Conservation (phyloP, 2,797 vertebrate species). For the Microctenopoma lineatum region DNA sequence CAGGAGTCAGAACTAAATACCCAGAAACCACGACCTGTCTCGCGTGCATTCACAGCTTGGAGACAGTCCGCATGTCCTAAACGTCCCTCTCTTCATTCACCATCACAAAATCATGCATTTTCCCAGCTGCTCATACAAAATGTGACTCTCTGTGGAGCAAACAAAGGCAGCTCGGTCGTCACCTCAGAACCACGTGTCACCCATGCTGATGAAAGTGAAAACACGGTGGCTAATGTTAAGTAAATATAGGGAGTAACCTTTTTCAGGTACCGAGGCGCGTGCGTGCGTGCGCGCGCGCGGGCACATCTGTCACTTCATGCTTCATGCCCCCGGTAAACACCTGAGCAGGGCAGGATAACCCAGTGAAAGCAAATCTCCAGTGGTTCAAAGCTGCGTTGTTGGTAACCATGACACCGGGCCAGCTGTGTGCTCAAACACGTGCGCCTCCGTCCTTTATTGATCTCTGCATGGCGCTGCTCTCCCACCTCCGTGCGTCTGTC, state of each 20-base stretch:
- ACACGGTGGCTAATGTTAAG: constrained; percentile 3
- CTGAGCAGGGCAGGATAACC: constrained; percentile 44
- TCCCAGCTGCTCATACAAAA: background rate
- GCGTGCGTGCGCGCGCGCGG: background rate
- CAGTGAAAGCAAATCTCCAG: constrained; percentile 42
- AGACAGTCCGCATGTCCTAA: background rate
- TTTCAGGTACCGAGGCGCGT: background rate
- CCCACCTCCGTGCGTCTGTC: constrained; percentile 13
- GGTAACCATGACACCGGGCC: constrained; percentile 81
- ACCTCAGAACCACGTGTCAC: too few relatives aligned
- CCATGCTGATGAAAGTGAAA: background rate
- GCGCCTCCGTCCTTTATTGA: constrained; percentile 57
- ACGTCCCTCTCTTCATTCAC: background rate
- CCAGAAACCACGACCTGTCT: background rate
- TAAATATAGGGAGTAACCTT: constrained; percentile 3
- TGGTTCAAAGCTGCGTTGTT: constrained; percentile 65
- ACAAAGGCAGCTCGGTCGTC: too few relatives aligned
- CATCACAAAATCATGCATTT: background rate
- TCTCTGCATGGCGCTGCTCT: constrained; percentile 35
- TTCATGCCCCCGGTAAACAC: constrained; percentile 6
- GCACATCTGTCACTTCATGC: constrained; percentile 4
- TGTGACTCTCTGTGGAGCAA: background rate
- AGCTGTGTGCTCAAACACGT: constrained; percentile 79
- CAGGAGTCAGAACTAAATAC: background rate
- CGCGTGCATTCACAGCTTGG: background rate